Percentiles rank a stretch among this genome's conserved stretches.
phyloP scores from a whole-genome alignment of 2,113 vertebrate species.

The Fregetta grallaria region DNA sequence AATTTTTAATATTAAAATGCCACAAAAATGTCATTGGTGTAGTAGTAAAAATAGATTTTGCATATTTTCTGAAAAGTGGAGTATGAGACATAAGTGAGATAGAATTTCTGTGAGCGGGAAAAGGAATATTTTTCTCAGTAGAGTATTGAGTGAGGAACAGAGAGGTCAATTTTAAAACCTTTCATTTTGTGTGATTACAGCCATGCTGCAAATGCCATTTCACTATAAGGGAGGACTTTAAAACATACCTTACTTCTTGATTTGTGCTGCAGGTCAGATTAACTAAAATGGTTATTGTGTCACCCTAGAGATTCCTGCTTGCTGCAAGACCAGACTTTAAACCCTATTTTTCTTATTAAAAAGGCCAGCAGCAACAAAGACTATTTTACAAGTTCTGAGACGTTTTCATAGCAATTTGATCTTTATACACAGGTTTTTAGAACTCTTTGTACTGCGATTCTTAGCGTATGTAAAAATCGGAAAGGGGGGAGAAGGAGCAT shows the following conservation, averaged over 20 bases:
- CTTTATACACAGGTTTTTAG: slow-evolving; percentile 58
- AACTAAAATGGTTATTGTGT: slow-evolving; percentile 71
- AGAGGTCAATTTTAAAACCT: slow-evolving; percentile 60
- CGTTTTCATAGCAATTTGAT: slow-evolving; percentile 67
- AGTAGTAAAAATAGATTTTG: slow-evolving; percentile 9
- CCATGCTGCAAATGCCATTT: slow-evolving; percentile 64
- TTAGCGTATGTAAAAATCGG: background rate
- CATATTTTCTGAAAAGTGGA: background rate
- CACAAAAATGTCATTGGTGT: slow-evolving; percentile 1
- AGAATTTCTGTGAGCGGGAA: slow-evolving; percentile 17
- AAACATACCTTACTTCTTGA: slow-evolving; percentile 61
- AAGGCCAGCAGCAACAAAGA: slow-evolving; percentile 70
- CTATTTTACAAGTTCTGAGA: slow-evolving; percentile 64
- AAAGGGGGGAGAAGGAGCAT: background rate
- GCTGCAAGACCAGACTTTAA: slow-evolving; percentile 64
- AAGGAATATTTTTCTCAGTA: slow-evolving; percentile 25
- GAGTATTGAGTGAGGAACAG: slow-evolving; percentile 38
- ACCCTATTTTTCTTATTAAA: slow-evolving; percentile 72
- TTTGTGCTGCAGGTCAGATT: slow-evolving; percentile 72
- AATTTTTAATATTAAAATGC: slow-evolving; percentile 8
- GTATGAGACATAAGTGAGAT: background rate
- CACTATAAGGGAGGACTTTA: slow-evolving; percentile 60
- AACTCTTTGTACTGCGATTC: slow-evolving; percentile 47
- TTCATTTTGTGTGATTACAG: slow-evolving; percentile 68
- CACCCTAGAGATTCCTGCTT: slow-evolving; percentile 63